Conservation (phyloP, 2,797 vertebrate species). For the Rhinella marina region DNA sequence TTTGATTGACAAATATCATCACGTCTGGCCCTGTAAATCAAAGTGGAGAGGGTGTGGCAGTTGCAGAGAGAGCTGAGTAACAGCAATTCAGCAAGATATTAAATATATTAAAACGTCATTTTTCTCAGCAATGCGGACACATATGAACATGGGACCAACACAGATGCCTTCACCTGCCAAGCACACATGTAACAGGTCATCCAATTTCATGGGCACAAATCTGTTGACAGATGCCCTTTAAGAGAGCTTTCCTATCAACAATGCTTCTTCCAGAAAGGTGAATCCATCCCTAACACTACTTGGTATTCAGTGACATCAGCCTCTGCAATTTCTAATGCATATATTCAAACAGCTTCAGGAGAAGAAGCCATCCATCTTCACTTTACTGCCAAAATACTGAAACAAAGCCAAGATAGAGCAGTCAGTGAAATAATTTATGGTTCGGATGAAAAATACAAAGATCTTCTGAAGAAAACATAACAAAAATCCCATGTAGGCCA, state of each 20-base stretch:
- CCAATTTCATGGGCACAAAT: too few relatives aligned
- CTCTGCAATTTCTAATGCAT: slow-evolving; percentile 58
- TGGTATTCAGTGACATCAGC: slow-evolving; percentile 49
- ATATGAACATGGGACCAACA: too few relatives aligned
- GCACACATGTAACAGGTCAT: too few relatives aligned
- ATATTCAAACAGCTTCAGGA: slow-evolving; percentile 59
- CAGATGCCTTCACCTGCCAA: too few relatives aligned
- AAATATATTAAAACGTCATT: too few relatives aligned
- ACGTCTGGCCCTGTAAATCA: too few relatives aligned
- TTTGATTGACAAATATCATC: too few relatives aligned
- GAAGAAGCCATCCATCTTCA: slow-evolving; percentile 57
- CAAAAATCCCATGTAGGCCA: slow-evolving; percentile 20
- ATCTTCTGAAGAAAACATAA: slow-evolving; percentile 48
- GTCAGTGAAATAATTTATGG: slow-evolving; percentile 59
- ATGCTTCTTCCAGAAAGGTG: neutral
- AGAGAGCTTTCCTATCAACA: neutral
- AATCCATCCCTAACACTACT: slow-evolving; percentile 31
- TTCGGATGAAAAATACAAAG: slow-evolving; percentile 48
- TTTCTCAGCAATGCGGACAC: too few relatives aligned
- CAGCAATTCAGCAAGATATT: too few relatives aligned
- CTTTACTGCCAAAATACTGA: slow-evolving; percentile 54
- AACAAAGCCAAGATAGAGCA: slow-evolving; percentile 57
- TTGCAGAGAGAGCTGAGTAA: too few relatives aligned
- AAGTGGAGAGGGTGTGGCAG: too few relatives aligned
- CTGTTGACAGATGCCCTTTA: neutral